Percentiles rank a stretch among this genome's conserved stretches.
Evolutionary conservation across 2,888 invertebrate species (phyloP).

Genomic region (Parapristionchus giblindavisi): DNA sequence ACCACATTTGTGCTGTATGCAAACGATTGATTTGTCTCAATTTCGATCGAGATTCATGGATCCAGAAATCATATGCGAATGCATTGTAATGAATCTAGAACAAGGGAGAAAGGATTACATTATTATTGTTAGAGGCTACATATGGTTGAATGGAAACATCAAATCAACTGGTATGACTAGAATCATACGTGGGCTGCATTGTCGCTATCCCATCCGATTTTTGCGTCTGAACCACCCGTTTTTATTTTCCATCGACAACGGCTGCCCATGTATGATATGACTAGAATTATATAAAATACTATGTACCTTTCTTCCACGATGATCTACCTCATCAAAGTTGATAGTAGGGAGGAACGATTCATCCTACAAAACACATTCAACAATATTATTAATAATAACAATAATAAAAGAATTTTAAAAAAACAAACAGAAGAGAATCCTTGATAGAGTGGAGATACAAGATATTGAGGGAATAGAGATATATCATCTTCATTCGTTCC

Average conservation of each 20-base stretch:
- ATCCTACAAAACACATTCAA: conserved; percentile 43
- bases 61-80: conserved; percentile 66
- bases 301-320: conserved; percentile 56
- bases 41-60: conserved; percentile 53
- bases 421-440: conserved; percentile 44
- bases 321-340: conserved; percentile 53
- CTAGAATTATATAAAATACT: background rate
- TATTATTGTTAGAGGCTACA: background rate
- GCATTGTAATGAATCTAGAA: conserved; percentile 60
- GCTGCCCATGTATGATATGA: too few relatives aligned
- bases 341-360: conserved; percentile 56
- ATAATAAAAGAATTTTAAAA: background rate
- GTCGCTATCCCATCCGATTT: too few relatives aligned
- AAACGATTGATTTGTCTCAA: conserved; percentile 56
- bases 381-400: background rate
- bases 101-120: background rate
- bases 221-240: too few relatives aligned
- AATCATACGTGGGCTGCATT: too few relatives aligned
- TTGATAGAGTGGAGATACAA: conserved; percentile 58
- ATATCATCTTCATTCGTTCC: conserved; percentile 32
- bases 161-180: too few relatives aligned
- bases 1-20: conserved; percentile 57
- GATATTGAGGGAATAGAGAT: conserved; percentile 46
- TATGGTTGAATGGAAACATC: too few relatives aligned
- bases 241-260: too few relatives aligned